phyloP scores from a whole-genome alignment of 2,888 invertebrate species.

The Gisinianus flammeolus region DNA sequence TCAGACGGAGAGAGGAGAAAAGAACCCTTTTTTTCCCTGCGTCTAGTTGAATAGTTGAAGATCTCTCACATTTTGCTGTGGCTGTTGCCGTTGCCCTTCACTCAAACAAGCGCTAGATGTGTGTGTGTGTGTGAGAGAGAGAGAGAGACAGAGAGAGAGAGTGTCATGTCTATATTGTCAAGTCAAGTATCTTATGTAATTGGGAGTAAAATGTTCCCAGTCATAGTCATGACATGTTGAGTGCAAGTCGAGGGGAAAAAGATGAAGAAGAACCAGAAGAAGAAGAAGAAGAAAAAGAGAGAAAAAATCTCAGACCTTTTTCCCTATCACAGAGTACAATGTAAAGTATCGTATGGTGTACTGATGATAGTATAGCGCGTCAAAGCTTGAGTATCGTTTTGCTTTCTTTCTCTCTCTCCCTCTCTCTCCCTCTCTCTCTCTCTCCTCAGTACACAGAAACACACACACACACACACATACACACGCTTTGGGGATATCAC shows the following conservation, averaged over 20 bases:
- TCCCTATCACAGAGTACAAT: neutral
- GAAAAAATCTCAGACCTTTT: constrained; percentile 14
- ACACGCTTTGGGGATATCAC: constrained; percentile 29
- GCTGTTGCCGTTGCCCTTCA: neutral
- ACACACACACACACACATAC: constrained; percentile 36
- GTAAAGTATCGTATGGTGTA: neutral
- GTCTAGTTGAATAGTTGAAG: neutral
- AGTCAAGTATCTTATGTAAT: neutral
- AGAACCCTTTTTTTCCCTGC: constrained; percentile 16
- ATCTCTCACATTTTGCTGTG: neutral
- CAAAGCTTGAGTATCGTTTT: neutral
- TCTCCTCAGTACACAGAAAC: neutral
- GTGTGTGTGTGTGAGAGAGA: neutral
- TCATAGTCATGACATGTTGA: constrained; percentile 39
- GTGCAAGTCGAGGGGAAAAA: constrained; percentile 32
- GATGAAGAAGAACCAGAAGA: constrained; percentile 6
- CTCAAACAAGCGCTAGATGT: no score
- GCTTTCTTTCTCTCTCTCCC: neutral
- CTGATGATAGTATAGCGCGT: neutral
- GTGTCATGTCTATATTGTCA: constrained; percentile 39
- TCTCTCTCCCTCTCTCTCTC: constrained; percentile 26
- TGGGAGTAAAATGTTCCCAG: constrained; percentile 39
- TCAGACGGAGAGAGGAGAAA: neutral
- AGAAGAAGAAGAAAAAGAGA: constrained; percentile 6
- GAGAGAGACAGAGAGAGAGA: constrained; percentile 14